Conservation (phyloP, 1,140 invertebrate genomes). For the Eubasilissa regina region DNA sequence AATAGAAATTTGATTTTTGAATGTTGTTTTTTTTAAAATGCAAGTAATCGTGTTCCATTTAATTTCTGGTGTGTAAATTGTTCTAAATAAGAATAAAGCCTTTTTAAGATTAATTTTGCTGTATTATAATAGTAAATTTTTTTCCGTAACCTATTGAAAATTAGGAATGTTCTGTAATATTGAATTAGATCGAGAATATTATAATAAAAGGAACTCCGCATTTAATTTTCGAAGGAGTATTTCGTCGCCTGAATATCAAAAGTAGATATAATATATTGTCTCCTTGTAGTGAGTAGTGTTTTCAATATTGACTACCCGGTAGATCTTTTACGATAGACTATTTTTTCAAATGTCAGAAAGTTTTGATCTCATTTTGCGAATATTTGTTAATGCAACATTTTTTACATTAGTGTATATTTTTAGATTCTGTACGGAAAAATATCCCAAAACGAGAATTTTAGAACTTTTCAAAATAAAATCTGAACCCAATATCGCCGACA, state of each 20-base stretch:
- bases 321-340: background rate
- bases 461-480: conserved; percentile 38
- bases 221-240: background rate
- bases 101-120: background rate
- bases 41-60: no score
- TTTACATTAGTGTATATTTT: conserved; percentile 30
- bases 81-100: background rate
- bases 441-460: conserved; percentile 8
- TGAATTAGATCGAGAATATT: background rate
- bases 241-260: conserved; percentile 5
- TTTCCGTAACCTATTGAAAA: background rate
- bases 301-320: background rate
- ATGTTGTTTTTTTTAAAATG: no score
- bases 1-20: no score
- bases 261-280: conserved; percentile 14
- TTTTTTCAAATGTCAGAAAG: conserved; percentile 5
- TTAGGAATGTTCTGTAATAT: conserved; percentile 1
- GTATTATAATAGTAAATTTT: conserved; percentile 25
- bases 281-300: conserved; percentile 1
- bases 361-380: background rate
- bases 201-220: background rate
- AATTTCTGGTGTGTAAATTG: no score
- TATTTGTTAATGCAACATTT: background rate
- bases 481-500: conserved; percentile 15
- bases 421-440: conserved; percentile 23